A percentile compares a stretch with the other conserved stretches of the same genome.
These are phyloP conservation scores for Chloebia gouldiae DNA, from an alignment of 2,113 vertebrate genomes.

Conservation along the genomic window DNA sequence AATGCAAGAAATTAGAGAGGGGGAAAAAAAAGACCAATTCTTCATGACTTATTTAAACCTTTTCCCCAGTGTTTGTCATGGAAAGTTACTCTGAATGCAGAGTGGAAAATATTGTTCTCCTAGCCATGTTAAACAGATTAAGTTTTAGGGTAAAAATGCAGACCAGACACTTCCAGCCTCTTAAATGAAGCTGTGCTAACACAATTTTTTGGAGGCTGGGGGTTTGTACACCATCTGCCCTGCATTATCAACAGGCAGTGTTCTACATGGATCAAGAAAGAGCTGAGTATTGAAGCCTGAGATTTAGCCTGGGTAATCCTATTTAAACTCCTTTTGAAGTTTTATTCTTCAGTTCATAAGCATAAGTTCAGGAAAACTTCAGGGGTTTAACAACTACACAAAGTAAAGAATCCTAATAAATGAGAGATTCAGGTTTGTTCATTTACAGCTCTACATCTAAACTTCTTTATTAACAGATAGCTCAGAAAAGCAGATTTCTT, in stretches of 20 bases:
- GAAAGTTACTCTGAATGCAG: background rate
- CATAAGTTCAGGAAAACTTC: background rate
- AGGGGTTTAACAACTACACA: background rate
- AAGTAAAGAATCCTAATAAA: background rate
- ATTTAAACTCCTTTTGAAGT: background rate
- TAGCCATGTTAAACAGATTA: background rate
- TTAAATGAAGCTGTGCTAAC: constrained; percentile 12
- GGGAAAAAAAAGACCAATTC: rapidly evolving
- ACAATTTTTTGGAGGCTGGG: background rate
- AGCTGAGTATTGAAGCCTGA: background rate
- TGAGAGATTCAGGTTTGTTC: background rate
- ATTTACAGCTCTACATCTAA: background rate
- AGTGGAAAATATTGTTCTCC: background rate
- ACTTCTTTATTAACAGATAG: background rate
- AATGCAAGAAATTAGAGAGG: background rate
- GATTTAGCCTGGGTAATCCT: constrained; percentile 19
- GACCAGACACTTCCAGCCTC: background rate
- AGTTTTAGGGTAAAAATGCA: background rate
- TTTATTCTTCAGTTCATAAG: background rate
- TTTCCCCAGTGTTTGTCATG: background rate
- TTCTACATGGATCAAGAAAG: background rate
- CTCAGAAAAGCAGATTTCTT: background rate
- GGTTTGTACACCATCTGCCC: background rate
- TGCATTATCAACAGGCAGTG: background rate
- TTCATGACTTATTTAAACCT: background rate